A percentile compares a stretch with the other conserved stretches of the same genome.
Evolutionary conservation across 37 sponge, comb jelly and placozoan genomes (phyloP).

Genomic region (Ianthella basta): DNA sequence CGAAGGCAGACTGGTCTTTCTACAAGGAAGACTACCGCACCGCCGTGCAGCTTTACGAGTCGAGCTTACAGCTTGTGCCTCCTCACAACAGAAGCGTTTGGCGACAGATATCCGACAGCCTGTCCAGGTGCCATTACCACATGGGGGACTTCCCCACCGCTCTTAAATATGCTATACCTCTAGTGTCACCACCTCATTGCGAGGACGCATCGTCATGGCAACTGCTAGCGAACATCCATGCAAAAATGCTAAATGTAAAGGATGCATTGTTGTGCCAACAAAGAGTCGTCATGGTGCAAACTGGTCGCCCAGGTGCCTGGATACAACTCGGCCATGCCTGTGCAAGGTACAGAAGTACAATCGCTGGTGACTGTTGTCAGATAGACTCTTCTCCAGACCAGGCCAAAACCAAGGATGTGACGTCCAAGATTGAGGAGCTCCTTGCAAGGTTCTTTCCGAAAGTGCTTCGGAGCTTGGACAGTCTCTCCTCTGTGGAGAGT

Average conservation of each 20-base stretch:
- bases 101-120: constrained; percentile 8
- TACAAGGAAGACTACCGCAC: neutral
- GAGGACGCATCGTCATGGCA: constrained; percentile 11
- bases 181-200: constrained; percentile 5
- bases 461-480: no score
- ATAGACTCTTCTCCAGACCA: neutral
- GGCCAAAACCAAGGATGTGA: neutral
- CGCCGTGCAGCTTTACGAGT: neutral
- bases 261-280: neutral
- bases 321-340: neutral
- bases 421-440: neutral
- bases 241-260: neutral
- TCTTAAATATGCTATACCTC: neutral
- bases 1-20: constrained; percentile 10
- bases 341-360: neutral
- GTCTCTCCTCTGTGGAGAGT: no score
- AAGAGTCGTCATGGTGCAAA: neutral
- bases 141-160: neutral
- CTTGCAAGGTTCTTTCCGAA: neutral
- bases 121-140: neutral
- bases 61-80: neutral
- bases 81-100: neutral
- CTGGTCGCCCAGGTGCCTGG: neutral
- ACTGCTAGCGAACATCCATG: neutral
- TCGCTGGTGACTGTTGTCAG: neutral